Evolutionary conservation across 92 coral and sea anemone species (phyloP).

Genomic region (Virgularia gustaviana): DNA sequence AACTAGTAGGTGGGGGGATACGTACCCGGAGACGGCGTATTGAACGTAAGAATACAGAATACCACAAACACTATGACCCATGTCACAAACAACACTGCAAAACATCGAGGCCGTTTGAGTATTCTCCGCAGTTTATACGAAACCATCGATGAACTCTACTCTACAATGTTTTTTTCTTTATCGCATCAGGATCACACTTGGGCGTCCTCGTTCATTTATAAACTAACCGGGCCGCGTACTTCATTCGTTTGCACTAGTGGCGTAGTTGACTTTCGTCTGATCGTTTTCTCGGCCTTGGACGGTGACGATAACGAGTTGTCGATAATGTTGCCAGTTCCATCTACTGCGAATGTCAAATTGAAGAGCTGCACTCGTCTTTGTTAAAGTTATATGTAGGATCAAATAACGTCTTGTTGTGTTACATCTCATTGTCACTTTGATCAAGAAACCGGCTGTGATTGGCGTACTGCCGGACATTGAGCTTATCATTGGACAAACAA

Average conservation of each 20-base stretch:
- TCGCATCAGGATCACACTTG: background rate
- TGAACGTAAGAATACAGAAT: constrained; percentile 15
- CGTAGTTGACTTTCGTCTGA: background rate
- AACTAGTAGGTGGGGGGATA: background rate
- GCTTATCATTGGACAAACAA: constrained; percentile 25
- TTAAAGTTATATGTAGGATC: background rate
- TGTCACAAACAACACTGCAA: background rate
- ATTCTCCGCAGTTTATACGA: constrained; percentile 3
- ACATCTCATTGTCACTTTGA: constrained; percentile 1
- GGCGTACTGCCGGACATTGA: constrained; percentile 2
- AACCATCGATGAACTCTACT: background rate
- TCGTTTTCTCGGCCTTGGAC: no score
- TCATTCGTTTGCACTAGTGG: no score
- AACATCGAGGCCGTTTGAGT: constrained; percentile 23
- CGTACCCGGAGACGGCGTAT: constrained; percentile 31
- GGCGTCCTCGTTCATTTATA: background rate
- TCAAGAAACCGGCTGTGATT: constrained; percentile 22
- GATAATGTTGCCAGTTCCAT: background rate
- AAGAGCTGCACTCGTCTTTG: background rate
- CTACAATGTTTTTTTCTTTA: background rate
- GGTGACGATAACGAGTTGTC: background rate
- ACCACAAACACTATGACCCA: constrained; percentile 23
- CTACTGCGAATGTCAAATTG: background rate
- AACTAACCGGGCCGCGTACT: background rate
- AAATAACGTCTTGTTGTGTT: constrained; percentile 28